Conservation (phyloP, 2,797 vertebrate species). For the Zalophus californianus region DNA sequence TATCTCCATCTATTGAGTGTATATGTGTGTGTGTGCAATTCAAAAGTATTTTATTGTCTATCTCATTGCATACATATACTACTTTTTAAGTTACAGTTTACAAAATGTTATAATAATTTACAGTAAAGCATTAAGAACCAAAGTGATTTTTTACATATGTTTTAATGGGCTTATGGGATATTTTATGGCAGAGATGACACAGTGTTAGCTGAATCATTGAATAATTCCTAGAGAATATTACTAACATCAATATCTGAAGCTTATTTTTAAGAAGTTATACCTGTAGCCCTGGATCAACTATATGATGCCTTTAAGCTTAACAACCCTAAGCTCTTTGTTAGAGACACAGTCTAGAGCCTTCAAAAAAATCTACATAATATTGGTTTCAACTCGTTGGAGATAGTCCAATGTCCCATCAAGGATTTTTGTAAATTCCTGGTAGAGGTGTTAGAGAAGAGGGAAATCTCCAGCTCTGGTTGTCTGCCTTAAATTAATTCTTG, state of each 20-base stretch:
- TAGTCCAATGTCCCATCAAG: not conserved
- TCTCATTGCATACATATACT: not conserved
- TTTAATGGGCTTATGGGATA: not conserved
- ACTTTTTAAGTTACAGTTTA: not conserved
- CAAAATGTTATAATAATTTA: not conserved
- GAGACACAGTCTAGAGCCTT: not conserved
- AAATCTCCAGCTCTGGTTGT: not conserved
- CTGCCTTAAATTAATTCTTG: not conserved
- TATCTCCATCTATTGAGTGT: not conserved
- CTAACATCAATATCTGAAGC: constrained; percentile 2
- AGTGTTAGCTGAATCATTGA: constrained; percentile 12
- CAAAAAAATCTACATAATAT: not conserved
- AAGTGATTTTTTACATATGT: not conserved
- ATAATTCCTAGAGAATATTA: constrained; percentile 29
- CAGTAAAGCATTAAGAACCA: constrained; percentile 12
- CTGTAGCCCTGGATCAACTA: not conserved
- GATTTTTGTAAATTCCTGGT: not conserved
- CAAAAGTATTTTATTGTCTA: constrained; percentile 33
- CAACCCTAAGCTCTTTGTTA: not conserved
- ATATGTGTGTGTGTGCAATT: not conserved
- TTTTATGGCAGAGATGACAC: constrained; percentile 40
- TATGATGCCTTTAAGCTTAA: constrained; percentile 36
- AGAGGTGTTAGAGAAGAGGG: not conserved
- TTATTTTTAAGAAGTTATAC: constrained; percentile 39
- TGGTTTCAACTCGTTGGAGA: not conserved